These are phyloP conservation scores for Scaptomyza pallida DNA, from an alignment of 1,140 invertebrate species.

Conservation along the genomic window DNA sequence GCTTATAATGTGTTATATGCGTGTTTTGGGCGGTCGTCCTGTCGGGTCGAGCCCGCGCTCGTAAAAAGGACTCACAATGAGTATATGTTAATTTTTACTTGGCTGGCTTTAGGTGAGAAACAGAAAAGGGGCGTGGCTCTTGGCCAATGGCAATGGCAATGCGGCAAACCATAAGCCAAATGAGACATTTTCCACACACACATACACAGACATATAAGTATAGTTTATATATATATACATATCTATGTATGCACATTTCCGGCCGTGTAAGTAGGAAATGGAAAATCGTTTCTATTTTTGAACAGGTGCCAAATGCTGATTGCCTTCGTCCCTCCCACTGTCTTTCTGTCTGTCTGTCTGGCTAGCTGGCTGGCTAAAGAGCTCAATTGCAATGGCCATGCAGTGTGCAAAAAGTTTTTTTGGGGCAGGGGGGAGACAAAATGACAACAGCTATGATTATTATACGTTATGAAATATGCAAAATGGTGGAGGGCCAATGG, in stretches of 20 bases:
- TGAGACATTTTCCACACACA: slow-evolving; percentile 22
- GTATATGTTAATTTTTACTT: slow-evolving; percentile 56
- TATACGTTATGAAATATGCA: slow-evolving; percentile 11
- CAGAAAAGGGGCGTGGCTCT: slow-evolving; percentile 38
- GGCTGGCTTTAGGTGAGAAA: slow-evolving; percentile 46
- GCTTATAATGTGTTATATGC: slow-evolving; percentile 42
- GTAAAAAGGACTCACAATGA: slow-evolving; percentile 65
- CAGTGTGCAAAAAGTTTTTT: slow-evolving; percentile 18
- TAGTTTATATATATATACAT: background rate
- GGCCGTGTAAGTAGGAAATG: slow-evolving; percentile 2
- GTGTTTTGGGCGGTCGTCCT: slow-evolving; percentile 18
- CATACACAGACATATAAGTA: background rate
- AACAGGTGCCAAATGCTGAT: slow-evolving; percentile 11
- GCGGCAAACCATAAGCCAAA: slow-evolving; percentile 32
- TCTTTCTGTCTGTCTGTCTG: background rate
- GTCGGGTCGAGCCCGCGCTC: slow-evolving; percentile 16
- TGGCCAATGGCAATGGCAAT: slow-evolving; percentile 9
- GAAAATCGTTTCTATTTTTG: slow-evolving; percentile 27
- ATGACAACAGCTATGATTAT: slow-evolving; percentile 17
- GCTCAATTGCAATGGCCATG: slow-evolving; percentile 10
- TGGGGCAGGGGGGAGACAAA: background rate
- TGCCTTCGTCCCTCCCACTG: background rate
- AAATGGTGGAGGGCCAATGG: background rate
- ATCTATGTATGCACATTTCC: background rate
- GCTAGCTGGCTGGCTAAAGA: background rate